A percentile compares a stretch with the other conserved stretches of the same genome.
These are phyloP conservation scores for Dryoscopus gambensis DNA, from an alignment of 2,113 vertebrate species.

Conservation along the genomic window DNA sequence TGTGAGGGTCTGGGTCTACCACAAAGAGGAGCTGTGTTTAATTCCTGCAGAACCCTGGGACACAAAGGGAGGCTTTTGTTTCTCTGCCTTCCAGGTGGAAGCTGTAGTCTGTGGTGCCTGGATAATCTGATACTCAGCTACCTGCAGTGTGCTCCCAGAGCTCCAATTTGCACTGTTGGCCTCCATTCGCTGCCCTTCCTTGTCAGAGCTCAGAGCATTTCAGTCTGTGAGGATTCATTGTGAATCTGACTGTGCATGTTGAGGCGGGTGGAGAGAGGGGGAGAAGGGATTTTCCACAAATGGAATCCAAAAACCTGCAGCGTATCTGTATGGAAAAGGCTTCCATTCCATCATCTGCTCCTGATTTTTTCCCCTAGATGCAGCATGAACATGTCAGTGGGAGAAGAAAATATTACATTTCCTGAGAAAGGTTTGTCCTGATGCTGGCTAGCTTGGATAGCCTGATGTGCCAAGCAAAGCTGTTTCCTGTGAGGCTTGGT, in stretches of 20 bases:
- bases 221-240: background rate
- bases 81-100: conserved; percentile 5
- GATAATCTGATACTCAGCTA: background rate
- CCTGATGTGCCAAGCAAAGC: background rate
- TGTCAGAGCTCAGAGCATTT: background rate
- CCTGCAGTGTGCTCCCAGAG: background rate
- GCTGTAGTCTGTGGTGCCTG: background rate
- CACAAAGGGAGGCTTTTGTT: conserved; percentile 35
- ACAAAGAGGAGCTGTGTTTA: background rate
- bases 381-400: background rate
- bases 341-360: background rate
- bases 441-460: background rate
- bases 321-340: background rate
- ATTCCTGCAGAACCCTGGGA: background rate
- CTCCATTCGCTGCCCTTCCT: background rate
- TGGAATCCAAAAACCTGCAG: background rate
- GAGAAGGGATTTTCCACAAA: conserved; percentile 31
- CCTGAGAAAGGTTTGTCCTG: background rate
- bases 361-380: background rate
- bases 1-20: background rate
- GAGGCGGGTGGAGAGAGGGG: background rate
- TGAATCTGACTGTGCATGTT: background rate
- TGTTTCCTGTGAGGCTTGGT: background rate
- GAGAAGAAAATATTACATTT: background rate
- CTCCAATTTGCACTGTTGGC: conserved; percentile 12